These are phyloP conservation scores for Ceyx melanurus DNA, from an alignment of 2,113 vertebrate species.

Conservation along the genomic window DNA sequence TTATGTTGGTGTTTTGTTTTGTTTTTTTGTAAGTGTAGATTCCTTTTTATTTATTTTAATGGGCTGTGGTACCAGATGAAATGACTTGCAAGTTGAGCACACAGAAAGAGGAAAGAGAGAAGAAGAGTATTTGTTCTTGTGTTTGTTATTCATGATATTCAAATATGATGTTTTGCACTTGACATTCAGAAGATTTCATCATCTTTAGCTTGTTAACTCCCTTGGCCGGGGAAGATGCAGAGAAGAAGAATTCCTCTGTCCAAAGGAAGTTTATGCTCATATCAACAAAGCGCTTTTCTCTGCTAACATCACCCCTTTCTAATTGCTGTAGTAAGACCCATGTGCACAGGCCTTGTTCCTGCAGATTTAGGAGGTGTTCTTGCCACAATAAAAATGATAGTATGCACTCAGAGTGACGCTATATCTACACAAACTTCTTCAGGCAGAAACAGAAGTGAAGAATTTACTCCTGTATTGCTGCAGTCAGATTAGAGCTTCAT, in stretches of 20 bases:
- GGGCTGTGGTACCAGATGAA: not conserved
- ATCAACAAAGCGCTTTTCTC: not conserved
- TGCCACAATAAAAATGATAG: not conserved
- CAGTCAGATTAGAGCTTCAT: not conserved
- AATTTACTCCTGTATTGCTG: not conserved
- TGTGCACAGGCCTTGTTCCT: not conserved
- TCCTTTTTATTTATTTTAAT: slow-evolving; percentile 34
- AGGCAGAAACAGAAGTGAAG: not conserved
- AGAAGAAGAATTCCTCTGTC: not conserved
- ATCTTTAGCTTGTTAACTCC: not conserved
- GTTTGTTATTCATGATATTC: slow-evolving; percentile 44
- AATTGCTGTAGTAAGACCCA: not conserved
- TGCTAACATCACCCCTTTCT: not conserved
- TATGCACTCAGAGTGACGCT: not conserved
- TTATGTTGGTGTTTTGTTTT: not conserved
- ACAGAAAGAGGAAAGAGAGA: not conserved
- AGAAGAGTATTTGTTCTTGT: not conserved
- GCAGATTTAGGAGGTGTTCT: not conserved
- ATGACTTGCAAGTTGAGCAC: not conserved
- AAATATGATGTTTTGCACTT: slow-evolving; percentile 16
- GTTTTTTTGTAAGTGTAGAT: not conserved
- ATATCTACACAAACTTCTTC: not conserved
- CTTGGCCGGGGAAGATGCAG: not conserved
- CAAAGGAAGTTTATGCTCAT: not conserved
- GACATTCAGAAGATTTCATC: slow-evolving; percentile 2